Base-by-base conservation (phyloP, 23 tunicate genomes). In the Halocynthia roretzi region DNA sequence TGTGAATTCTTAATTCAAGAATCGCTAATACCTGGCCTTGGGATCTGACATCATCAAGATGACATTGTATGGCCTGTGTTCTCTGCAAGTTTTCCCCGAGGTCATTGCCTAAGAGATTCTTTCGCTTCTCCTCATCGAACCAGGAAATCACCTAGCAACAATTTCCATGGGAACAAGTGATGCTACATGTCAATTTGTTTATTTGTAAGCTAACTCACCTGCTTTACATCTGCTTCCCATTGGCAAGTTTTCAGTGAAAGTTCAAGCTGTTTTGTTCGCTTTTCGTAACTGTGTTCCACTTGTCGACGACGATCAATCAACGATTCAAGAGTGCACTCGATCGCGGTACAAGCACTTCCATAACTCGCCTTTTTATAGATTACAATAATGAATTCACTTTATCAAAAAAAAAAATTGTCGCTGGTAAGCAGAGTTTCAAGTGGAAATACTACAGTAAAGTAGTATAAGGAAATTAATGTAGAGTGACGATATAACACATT, bases 141-240 rank as follows among this genome's bases (percentile, higher is more conserved):
- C 94, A 87, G 51, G 53, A 66, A 21, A 70, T 73, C 23, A 83
- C 86, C 94, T 85, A 58, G 15, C 63, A 58, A 31, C 44, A 31
- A 31, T 31, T 31, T 31, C 44, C 44, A 31, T 31, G 2, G 44
- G 2, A 31, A 31, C 44, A 31, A 31, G 44, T 31, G 44, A 31
- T 31, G 44, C 44, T 31, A 0, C 44, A 0, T 31, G 44, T 31
- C 4, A 31, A 31, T 31, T 31, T 31, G 44, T 31, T 31, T 31
- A 31, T 6, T 54, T 71, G 54, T 82, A 51, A 54, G 54, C 50
- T 31, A 64, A 63, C 85, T 31, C 8, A 88, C 96, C 89, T 84
- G 63, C 21, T 89, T 87, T 12, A 89, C 96, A 67, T 84, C 86
- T 15, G 82, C 70, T 69, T 89, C 96, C 96, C 96, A 89, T 53